These are phyloP conservation scores for Julus scandinavius DNA, from an alignment of 2,888 invertebrate species.

Conservation along the genomic window DNA sequence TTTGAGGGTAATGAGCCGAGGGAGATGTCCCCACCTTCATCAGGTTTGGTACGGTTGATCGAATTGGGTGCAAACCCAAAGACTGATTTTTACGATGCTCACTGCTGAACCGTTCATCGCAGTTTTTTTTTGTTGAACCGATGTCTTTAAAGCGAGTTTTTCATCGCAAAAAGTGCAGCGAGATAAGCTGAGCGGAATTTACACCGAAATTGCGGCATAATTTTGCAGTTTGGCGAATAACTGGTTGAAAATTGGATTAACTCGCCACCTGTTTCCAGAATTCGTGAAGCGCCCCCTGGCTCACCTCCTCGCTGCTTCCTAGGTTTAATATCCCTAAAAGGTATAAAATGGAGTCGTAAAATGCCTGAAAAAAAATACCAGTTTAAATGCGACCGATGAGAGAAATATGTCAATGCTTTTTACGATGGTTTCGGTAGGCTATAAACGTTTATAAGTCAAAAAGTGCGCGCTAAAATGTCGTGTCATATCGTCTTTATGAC, in stretches of 20 bases:
- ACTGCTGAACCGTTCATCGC: background rate
- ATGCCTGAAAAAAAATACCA: background rate
- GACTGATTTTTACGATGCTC: slow-evolving; percentile 2
- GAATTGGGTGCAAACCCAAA: background rate
- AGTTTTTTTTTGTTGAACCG: background rate
- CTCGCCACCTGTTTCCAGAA: slow-evolving; percentile 10
- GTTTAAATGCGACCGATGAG: background rate
- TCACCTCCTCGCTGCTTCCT: background rate
- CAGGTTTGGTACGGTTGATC: background rate
- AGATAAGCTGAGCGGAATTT: background rate
- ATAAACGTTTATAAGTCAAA: slow-evolving; percentile 2
- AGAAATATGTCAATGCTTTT: background rate
- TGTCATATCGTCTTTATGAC: background rate
- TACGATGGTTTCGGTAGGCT: background rate
- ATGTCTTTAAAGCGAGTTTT: background rate
- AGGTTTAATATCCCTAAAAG: background rate
- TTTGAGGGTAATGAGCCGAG: background rate
- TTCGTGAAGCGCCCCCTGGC: background rate
- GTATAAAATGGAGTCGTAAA: slow-evolving; percentile 3
- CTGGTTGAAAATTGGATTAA: background rate
- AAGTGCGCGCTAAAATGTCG: background rate
- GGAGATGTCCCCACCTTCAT: background rate
- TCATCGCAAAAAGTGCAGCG: background rate
- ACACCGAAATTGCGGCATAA: slow-evolving; percentile 2
- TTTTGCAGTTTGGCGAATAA: slow-evolving; percentile 11